Percentiles rank a stretch among this genome's conserved stretches.
Conservation (phyloP, 2,797 vertebrate species). For the Coccyzus lansbergi region DNA sequence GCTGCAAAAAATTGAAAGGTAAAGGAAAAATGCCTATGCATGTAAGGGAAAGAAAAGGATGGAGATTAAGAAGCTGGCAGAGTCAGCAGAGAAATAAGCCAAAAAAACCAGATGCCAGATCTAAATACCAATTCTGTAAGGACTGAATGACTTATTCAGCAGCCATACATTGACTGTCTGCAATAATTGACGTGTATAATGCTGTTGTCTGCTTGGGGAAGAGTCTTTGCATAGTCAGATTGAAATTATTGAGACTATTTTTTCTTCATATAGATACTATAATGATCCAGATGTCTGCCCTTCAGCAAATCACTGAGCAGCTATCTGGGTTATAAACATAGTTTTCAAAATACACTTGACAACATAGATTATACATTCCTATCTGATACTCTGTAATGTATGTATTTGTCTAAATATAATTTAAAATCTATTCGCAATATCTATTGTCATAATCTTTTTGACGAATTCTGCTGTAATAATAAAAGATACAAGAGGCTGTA, state of each 20-base stretch:
- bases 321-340: conserved; percentile 3
- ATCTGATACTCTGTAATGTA: not conserved
- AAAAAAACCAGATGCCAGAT: conserved; percentile 56
- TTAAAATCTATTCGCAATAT: not conserved
- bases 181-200: conserved; percentile 40
- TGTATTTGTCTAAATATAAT: not conserved
- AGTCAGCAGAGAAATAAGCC: conserved; percentile 39
- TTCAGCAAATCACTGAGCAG: conserved; percentile 17
- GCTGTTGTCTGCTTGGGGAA: conserved; percentile 26
- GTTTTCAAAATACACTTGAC: conserved; percentile 24
- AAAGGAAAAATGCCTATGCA: not conserved
- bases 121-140: conserved; percentile 41
- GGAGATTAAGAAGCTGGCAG: conserved; percentile 33
- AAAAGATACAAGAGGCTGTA: not conserved
- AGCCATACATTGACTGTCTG: conserved; percentile 37
- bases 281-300: conserved; percentile 56
- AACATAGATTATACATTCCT: not conserved
- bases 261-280: conserved; percentile 5
- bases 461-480: not conserved
- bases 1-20: not conserved
- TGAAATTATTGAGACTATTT: conserved; percentile 54
- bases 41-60: not conserved
- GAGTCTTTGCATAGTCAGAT: conserved; percentile 51
- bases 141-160: conserved; percentile 53
- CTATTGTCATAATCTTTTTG: not conserved